Evolutionary conservation across 1,140 invertebrate species (phyloP), one percentile per base, ranked within the genome.

Genomic region (Drosophila ohnishii): DNA sequence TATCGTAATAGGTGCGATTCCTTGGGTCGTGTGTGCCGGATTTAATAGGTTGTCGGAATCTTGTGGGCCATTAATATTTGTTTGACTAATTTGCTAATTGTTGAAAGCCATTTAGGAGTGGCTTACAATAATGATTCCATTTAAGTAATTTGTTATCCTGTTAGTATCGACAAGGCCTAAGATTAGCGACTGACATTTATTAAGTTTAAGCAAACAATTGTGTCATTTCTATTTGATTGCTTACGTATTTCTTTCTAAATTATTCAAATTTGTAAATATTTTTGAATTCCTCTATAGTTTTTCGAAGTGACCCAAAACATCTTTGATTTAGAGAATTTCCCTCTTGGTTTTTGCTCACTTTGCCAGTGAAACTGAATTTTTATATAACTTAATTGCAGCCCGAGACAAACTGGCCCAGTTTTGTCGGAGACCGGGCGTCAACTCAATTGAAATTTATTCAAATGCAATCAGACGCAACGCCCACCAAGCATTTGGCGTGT

Each of bases 391-490:
- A 71, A 81, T 76, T 80, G 80, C 80, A 32, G 62, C 35, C 47
- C 39, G 47, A 63, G 58, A 70, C 58, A 45, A 71, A 28, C 16
- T 65, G 56, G 39, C 62, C 62, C 40, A 65, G 62, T 65, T 65
- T 60, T 28, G 30, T 45, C 7, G 8, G n/a, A 16, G 42, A 65
- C 22, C 56, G 59, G 77, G 69, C 79, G 75, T 75, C 70, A 63
- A 71, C 64, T 70, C 75, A 84, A 84, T 79, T 82, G 64, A 82
- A 79, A 79, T 84, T 82, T 82, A 79, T 75, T 84, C 44, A 83
- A 82, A 79, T 84, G 80, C 76, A 82, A 84, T 63, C 70, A 70
- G 70, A 59, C 42, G 64, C 80, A 65, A 65, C 64, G 80, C 75
- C 70, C 64, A 78, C 80, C 59, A 77, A 61, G 19, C 28, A 57